Conservation (phyloP, 2,797 vertebrate species). For the Molossus alvarezi region DNA sequence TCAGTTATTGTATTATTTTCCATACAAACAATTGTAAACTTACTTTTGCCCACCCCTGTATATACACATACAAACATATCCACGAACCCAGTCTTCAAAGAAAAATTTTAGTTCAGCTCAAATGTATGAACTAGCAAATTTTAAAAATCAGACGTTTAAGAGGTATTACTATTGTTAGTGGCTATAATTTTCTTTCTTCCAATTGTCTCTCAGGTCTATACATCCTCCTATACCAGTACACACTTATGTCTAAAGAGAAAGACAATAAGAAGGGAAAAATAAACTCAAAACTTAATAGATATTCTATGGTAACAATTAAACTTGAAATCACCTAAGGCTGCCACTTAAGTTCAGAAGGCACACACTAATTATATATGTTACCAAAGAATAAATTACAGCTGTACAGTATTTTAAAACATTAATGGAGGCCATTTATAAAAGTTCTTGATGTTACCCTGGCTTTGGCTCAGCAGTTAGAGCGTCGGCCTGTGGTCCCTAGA, state of each 20-base stretch:
- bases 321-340: constrained; percentile 44
- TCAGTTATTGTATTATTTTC: too few species aligned
- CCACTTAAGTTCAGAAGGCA: background rate
- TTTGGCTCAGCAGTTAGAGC: too few species aligned
- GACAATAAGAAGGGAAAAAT: background rate
- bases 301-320: constrained; percentile 31
- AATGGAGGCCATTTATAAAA: background rate
- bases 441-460: background rate
- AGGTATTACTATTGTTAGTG: background rate
- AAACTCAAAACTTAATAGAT: constrained; percentile 40
- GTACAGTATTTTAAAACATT: constrained; percentile 12
- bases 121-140: constrained; percentile 4
- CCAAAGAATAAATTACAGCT: constrained; percentile 23
- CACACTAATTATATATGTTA: constrained; percentile 18
- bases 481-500: too few species aligned
- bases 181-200: constrained; percentile 8
- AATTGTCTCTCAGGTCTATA: background rate
- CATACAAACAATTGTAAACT: too few species aligned
- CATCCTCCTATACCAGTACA: background rate
- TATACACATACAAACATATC: background rate
- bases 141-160: background rate
- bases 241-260: background rate
- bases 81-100: background rate
- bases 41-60: too few species aligned
- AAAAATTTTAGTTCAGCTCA: constrained; percentile 54